Conservation (phyloP, 2,888 invertebrate genomes). For the Pseudeuparius sepicola region DNA sequence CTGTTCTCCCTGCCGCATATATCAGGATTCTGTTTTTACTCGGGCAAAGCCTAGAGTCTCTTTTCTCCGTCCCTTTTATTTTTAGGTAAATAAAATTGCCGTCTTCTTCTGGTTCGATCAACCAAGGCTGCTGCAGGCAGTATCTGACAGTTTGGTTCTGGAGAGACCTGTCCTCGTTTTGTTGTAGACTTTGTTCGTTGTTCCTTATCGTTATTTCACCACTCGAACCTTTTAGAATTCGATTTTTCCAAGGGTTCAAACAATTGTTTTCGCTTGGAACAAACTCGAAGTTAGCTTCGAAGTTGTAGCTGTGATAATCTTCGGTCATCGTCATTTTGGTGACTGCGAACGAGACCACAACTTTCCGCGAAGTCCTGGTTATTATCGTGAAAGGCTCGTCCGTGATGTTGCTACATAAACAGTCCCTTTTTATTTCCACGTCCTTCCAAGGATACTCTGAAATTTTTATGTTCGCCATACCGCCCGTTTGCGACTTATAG, state of each 20-base stretch:
- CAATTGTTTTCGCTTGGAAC: constrained; percentile 52
- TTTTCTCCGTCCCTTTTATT: constrained; percentile 52
- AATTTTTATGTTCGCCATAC: constrained; percentile 37
- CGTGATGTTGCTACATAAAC: constrained; percentile 60
- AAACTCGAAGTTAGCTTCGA: constrained; percentile 65
- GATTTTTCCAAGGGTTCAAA: constrained; percentile 54
- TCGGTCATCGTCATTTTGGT: constrained; percentile 73
- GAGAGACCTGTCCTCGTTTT: constrained; percentile 41
- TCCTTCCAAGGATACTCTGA: constrained; percentile 60
- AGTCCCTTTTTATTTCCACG: constrained; percentile 58
- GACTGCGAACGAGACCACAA: constrained; percentile 65
- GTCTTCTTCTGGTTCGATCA: constrained; percentile 64
- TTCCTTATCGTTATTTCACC: constrained; percentile 62
- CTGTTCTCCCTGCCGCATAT: constrained; percentile 58
- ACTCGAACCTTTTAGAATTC: constrained; percentile 58
- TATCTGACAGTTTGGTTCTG: constrained; percentile 42
- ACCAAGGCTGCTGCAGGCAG: constrained; percentile 67
- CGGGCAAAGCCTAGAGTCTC: constrained; percentile 42
- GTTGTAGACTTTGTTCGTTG: constrained; percentile 39
- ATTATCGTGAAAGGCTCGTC: constrained; percentile 51
- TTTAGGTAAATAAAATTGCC: constrained; percentile 63
- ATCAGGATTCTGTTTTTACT: constrained; percentile 63
- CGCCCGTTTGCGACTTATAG: constrained; percentile 32
- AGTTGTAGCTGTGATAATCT: constrained; percentile 68
- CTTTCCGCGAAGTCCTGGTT: constrained; percentile 57